phyloP scores from a whole-genome alignment of 2,113 vertebrate species.

The Oreochromis niloticus region DNA sequence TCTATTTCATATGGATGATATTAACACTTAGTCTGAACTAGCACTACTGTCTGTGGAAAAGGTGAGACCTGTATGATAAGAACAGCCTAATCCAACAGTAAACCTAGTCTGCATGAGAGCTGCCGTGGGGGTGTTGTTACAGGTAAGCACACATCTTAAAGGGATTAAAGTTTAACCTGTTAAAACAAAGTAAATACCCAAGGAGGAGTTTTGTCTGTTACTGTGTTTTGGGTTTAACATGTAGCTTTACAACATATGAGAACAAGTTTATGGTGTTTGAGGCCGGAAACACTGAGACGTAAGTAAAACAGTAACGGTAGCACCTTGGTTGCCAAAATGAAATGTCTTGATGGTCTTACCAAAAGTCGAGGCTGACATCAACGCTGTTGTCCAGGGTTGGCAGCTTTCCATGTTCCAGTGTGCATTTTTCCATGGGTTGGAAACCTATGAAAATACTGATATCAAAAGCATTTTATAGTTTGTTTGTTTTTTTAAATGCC shows the following conservation, averaged over 20 bases:
- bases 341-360: constrained; percentile 14
- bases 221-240: not conserved
- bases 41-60: not conserved
- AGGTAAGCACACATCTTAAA: not conserved
- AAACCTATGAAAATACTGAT: constrained; percentile 30
- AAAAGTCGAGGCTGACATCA: constrained; percentile 44
- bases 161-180: not conserved
- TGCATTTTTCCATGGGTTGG: constrained; percentile 49
- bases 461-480: not conserved
- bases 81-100: not conserved
- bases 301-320: not conserved
- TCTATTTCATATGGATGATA: not conserved
- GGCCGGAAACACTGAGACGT: not conserved
- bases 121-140: not conserved
- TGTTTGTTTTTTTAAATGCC: not conserved
- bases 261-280: not conserved
- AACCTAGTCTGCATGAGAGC: not conserved
- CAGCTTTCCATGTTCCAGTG: constrained; percentile 6
- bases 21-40: not conserved
- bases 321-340: not conserved
- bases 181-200: not conserved
- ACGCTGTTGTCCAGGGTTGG: constrained; percentile 16
- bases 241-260: not conserved
- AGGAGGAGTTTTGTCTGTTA: not conserved
- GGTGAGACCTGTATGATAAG: not conserved